Evolutionary conservation across 2,113 vertebrate genomes (phyloP).

Genomic region (Macquaria ambigua): DNA sequence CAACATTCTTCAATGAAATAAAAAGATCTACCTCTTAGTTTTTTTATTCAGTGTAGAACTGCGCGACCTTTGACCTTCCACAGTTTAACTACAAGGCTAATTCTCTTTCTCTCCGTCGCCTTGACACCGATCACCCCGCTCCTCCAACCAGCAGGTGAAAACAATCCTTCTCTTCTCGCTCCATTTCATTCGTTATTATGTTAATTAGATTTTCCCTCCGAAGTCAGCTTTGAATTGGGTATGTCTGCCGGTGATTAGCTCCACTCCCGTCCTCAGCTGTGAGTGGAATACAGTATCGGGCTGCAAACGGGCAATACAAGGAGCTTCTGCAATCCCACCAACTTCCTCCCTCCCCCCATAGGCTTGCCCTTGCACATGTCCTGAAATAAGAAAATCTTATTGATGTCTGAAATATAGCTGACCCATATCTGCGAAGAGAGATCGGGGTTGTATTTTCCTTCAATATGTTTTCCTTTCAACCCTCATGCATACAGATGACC

Average conservation of each 20-base stretch:
- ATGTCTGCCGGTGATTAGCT: conserved; percentile 73
- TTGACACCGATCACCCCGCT: conserved; percentile 51
- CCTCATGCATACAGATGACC: conserved; percentile 71
- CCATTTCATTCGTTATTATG: conserved; percentile 71
- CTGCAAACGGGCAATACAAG: conserved; percentile 5
- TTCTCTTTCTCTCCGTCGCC: conserved; percentile 26
- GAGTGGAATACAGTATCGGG: conserved; percentile 55
- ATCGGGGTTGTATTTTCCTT: conserved; percentile 57
- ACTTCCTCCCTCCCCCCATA: conserved; percentile 12
- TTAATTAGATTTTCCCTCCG: conserved; percentile 70
- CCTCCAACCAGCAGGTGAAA: conserved; percentile 65
- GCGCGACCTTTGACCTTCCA: conserved; percentile 33
- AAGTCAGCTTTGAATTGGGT: conserved; percentile 63
- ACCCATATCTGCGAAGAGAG: conserved; percentile 55
- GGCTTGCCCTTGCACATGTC: conserved; percentile 57
- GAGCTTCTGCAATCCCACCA: conserved; percentile 19
- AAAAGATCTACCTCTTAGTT: conserved; percentile 10
- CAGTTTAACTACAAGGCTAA: conserved; percentile 35
- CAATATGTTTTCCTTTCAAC: conserved; percentile 62
- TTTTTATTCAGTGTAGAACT: conserved; percentile 4
- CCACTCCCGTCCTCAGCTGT: conserved; percentile 41
- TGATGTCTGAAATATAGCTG: conserved; percentile 71
- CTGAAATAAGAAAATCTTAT: conserved; percentile 70
- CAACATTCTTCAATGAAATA: conserved; percentile 14
- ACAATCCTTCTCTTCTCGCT: conserved; percentile 54